Evolutionary conservation across 2,888 invertebrate genomes (phyloP).

Genomic region (Pachydiplax longipennis): DNA sequence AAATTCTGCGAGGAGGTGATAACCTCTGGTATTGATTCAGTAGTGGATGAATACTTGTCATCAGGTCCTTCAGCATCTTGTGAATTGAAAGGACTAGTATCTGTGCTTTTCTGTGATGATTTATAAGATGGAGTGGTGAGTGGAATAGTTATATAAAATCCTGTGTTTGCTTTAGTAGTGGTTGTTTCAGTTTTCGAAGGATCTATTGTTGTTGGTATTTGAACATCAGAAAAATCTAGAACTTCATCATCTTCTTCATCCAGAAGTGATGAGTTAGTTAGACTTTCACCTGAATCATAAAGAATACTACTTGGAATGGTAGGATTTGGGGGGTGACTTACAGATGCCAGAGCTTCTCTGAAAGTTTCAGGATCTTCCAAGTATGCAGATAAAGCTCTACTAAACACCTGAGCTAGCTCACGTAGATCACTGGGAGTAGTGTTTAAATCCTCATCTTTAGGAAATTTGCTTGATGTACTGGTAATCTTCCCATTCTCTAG

Average conservation of each 20-base stretch:
- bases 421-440: constrained; percentile 61
- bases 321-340: constrained; percentile 72
- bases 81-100: not conserved
- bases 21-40: not conserved
- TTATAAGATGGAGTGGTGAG: constrained; percentile 2
- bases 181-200: constrained; percentile 52
- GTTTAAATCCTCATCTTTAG: constrained; percentile 15
- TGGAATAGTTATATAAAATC: constrained; percentile 31
- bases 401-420: constrained; percentile 84
- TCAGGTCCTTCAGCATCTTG: constrained; percentile 34
- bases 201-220: constrained; percentile 57
- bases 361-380: constrained; percentile 84
- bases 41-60: no score
- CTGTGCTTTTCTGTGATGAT: not conserved
- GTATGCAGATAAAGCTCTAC: constrained; percentile 82
- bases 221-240: constrained; percentile 77
- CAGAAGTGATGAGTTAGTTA: constrained; percentile 55
- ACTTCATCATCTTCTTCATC: constrained; percentile 74
- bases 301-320: constrained; percentile 60
- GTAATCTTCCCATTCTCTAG: constrained; percentile 26
- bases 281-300: constrained; percentile 53
- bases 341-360: constrained; percentile 76
- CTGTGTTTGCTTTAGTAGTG: constrained; percentile 44
- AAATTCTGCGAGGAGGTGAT: not conserved
- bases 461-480: constrained; percentile 19